Evolutionary conservation across 2,113 vertebrate genomes (phyloP).

Genomic region (Paracanthobrama guichenoti): DNA sequence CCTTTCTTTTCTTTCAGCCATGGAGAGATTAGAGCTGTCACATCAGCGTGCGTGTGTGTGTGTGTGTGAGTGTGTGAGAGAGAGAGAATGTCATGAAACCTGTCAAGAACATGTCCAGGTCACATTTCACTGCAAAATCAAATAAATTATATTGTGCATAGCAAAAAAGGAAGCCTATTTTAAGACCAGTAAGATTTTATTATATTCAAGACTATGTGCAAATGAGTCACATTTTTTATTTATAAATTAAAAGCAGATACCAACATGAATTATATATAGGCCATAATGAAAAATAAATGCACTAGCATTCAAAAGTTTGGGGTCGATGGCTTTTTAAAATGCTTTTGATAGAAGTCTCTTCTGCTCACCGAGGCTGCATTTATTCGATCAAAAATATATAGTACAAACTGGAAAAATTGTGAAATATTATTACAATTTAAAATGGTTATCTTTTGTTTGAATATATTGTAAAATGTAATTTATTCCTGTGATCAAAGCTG

Average conservation of each 20-base stretch:
- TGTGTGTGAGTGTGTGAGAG: constrained; percentile 45
- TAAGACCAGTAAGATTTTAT: background rate
- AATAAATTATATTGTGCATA: background rate
- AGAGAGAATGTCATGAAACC: background rate
- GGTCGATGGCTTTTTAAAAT: no score
- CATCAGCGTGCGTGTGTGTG: constrained; percentile 51
- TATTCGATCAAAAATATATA: background rate
- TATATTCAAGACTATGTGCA: background rate
- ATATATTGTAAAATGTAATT: background rate
- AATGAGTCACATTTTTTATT: background rate
- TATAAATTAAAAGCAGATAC: background rate
- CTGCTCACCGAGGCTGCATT: background rate
- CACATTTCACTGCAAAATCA: background rate
- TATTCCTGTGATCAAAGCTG: background rate
- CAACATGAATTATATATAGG: background rate
- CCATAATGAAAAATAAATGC: background rate
- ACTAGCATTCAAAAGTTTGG: background rate
- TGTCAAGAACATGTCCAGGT: background rate
- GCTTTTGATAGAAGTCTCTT: background rate
- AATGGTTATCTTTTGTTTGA: background rate
- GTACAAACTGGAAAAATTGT: background rate
- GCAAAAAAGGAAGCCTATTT: background rate
- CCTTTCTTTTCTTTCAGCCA: constrained; percentile 42
- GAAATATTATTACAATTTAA: background rate
- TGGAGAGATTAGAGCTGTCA: constrained; percentile 53